Conservation (phyloP, 2,888 invertebrate species). For the Calliopum simillimum region DNA sequence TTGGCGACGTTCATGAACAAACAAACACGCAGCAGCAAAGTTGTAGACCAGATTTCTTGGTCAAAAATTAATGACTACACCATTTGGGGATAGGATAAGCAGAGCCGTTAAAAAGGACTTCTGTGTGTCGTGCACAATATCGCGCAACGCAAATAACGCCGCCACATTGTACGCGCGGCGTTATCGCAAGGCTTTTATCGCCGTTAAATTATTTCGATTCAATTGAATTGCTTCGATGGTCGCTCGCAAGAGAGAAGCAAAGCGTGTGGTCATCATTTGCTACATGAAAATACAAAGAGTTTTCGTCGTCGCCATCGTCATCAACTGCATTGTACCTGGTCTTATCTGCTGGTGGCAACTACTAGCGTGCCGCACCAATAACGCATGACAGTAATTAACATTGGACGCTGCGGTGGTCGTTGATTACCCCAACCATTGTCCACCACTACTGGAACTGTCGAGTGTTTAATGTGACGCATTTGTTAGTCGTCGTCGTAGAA, state of each 20-base stretch:
- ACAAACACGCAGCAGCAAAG: no score
- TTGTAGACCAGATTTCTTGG: no score
- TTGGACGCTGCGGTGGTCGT: neutral
- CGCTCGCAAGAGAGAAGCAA: no score
- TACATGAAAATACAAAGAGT: neutral
- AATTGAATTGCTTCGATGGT: constrained; percentile 1
- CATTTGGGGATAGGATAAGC: neutral
- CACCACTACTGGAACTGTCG: no score
- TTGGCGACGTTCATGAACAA: no score
- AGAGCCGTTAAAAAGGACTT: constrained; percentile 7
- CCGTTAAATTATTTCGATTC: constrained; percentile 36
- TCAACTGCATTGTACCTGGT: neutral
- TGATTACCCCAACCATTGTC: constrained; percentile 2
- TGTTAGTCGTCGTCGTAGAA: neutral
- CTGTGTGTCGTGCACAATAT: constrained; percentile 1
- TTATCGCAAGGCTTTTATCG: constrained; percentile 28
- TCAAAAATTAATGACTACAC: no score
- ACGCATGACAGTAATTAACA: constrained; percentile 5
- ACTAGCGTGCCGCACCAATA: constrained; percentile 9
- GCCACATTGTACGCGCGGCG: neutral
- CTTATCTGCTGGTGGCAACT: constrained; percentile 8
- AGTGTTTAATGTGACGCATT: neutral
- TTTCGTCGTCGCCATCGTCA: neutral
- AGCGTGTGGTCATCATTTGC: constrained; percentile 8
- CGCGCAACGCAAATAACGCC: no score